A percentile compares a stretch with the other conserved stretches of the same genome.
Evolutionary conservation across 1,140 invertebrate species (phyloP).

Genomic region (Cecropterus lyciades): DNA sequence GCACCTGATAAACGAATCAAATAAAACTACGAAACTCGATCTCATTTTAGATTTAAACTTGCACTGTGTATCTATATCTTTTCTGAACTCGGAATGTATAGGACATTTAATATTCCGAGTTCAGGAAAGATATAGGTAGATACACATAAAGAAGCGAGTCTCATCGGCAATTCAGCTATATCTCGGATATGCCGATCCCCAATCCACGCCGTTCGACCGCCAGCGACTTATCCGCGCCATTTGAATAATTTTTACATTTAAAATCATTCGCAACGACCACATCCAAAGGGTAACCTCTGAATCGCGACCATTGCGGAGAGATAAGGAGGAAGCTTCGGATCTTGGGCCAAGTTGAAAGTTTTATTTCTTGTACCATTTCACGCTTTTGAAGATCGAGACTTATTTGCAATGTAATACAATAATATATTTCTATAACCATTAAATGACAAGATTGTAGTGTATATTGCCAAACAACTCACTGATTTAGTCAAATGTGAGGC

Average conservation of each 20-base stretch:
- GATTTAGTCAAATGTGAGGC: no score
- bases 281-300: slow-evolving; percentile 83
- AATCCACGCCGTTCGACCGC: slow-evolving; percentile 64
- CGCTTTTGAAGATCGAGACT: no score
- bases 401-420: no score
- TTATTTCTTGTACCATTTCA: not conserved
- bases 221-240: slow-evolving; percentile 71
- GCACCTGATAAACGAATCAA: no score
- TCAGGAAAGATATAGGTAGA: not conserved
- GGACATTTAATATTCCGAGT: no score
- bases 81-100: no score
- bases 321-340: slow-evolving; percentile 71
- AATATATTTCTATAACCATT: no score
- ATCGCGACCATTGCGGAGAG: slow-evolving; percentile 78
- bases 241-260: slow-evolving; percentile 85
- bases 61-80: no score
- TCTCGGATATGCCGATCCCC: slow-evolving; percentile 55
- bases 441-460: no score
- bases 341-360: slow-evolving; percentile 39
- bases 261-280: slow-evolving; percentile 82
- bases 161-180: slow-evolving; percentile 54
- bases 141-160: slow-evolving; percentile 6
- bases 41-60: no score
- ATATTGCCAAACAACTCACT: no score
- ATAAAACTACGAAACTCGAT: no score